Evolutionary conservation across 1,140 invertebrate species (phyloP).

Genomic region (Physella acuta): DNA sequence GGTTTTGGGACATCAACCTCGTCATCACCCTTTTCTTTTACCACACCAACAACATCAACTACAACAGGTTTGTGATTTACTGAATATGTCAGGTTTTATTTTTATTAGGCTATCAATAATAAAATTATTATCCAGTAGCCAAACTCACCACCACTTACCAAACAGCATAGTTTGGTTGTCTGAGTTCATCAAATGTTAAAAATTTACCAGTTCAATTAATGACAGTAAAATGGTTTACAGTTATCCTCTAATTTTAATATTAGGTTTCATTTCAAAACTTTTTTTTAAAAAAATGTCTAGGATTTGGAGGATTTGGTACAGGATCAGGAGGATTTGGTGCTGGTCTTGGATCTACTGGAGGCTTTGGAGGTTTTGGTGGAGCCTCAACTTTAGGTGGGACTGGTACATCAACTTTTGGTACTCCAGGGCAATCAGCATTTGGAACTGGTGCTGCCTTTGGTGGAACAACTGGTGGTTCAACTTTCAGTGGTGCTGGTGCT

Average conservation of each 20-base stretch:
- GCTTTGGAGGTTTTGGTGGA: constrained; percentile 23
- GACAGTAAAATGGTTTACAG: not conserved
- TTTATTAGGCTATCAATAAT: not conserved
- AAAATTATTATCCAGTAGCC: not conserved
- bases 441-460: not conserved
- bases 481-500: not conserved
- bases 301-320: constrained; percentile 39
- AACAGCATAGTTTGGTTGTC: too few species aligned
- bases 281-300: constrained; percentile 9
- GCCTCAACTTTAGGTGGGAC: constrained; percentile 22
- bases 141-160: too few species aligned
- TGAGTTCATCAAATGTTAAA: not conserved
- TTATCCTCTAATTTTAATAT: not conserved
- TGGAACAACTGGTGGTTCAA: not conserved
- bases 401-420: constrained; percentile 59
- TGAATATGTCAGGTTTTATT: not conserved
- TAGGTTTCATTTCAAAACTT: not conserved
- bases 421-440: not conserved
- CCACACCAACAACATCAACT: constrained; percentile 22
- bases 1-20: constrained; percentile 36
- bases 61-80: constrained; percentile 8
- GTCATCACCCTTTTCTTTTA: constrained; percentile 29
- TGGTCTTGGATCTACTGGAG: constrained; percentile 29
- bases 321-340: constrained; percentile 35
- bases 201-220: not conserved